Conservation (phyloP, 2,113 vertebrate genomes). For the Peromyscus maniculatus region DNA sequence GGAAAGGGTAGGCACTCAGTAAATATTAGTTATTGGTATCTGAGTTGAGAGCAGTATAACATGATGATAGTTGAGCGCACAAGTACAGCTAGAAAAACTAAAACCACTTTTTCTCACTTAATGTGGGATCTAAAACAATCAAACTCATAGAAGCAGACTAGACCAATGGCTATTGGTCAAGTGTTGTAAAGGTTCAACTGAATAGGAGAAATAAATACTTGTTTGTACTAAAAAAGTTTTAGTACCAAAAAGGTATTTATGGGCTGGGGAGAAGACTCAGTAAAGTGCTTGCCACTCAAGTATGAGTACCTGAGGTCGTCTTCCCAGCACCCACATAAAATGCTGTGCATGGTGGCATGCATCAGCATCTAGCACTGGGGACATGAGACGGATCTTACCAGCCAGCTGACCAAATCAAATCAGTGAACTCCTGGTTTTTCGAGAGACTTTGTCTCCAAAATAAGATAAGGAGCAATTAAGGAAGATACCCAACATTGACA, state of each 20-base stretch:
- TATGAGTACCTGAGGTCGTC: not conserved
- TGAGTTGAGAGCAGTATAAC: not conserved
- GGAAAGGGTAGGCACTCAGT: slow-evolving; percentile 2
- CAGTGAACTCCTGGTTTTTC: not conserved
- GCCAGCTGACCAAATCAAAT: not conserved
- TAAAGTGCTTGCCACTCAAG: not conserved
- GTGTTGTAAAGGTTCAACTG: not conserved
- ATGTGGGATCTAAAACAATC: not conserved
- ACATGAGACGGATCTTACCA: not conserved
- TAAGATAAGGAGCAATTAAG: not conserved
- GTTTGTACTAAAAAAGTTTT: not conserved
- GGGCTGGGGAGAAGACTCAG: not conserved
- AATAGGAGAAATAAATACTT: not conserved
- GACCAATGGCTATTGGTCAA: not conserved
- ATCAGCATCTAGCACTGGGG: not conserved
- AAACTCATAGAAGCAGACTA: not conserved
- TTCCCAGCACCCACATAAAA: not conserved
- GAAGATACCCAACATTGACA: not conserved
- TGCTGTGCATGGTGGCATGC: not conserved
- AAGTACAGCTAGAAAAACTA: not conserved
- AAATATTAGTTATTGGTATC: slow-evolving; percentile 41
- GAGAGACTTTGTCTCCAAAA: not conserved
- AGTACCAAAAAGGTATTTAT: not conserved
- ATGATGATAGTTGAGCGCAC: slow-evolving; percentile 1
- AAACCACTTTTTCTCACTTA: not conserved